A percentile compares a stretch with the other conserved stretches of the same genome.
These are phyloP conservation scores for Emydura subglobosa DNA, from an alignment of 2,113 vertebrate genomes.

Conservation along the genomic window DNA sequence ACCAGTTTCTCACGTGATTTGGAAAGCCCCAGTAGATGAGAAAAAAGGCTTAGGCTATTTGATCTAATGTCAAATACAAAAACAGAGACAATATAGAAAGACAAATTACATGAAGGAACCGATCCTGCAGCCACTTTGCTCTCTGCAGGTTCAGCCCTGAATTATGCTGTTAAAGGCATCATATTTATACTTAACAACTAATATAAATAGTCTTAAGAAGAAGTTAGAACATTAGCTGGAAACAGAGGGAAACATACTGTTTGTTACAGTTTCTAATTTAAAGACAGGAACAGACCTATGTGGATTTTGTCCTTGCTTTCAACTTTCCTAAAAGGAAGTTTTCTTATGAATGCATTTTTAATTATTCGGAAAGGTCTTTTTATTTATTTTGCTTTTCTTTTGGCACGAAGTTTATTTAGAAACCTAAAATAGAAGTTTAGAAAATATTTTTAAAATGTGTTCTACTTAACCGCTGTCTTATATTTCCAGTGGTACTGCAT, in stretches of 20 bases:
- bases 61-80: neutral
- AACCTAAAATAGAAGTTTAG: neutral
- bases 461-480: neutral
- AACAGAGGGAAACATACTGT: no score
- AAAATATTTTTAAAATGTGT: neutral
- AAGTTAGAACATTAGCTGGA: neutral
- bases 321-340: neutral
- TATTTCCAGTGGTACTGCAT: neutral
- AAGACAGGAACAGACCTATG: neutral
- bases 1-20: neutral
- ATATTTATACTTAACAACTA: fast-evolving
- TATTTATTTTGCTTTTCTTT: neutral
- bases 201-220: neutral
- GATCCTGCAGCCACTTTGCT: fast-evolving
- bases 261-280: no score
- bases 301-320: neutral
- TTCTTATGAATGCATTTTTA: no score
- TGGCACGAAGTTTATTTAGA: neutral
- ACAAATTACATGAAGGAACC: neutral
- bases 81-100: fast-evolving
- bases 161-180: neutral
- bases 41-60: neutral
- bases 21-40: neutral
- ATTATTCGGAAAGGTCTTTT: neutral
- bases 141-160: neutral